A percentile compares a stretch with the other conserved stretches of the same genome.
Conservation (phyloP, 2,797 vertebrate species). For the Rhabdomys pumilio region DNA sequence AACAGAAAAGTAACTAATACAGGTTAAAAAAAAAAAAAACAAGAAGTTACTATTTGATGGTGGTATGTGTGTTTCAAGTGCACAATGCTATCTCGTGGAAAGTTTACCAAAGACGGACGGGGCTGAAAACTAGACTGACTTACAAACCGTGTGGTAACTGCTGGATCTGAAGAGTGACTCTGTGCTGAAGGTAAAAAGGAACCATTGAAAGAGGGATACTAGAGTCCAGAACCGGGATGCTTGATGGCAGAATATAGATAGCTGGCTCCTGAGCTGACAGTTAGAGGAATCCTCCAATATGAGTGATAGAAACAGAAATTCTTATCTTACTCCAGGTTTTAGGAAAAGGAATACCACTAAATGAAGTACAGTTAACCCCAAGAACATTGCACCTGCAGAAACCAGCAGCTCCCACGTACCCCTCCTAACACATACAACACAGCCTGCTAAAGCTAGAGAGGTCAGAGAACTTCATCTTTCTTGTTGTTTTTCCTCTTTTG, state of each 20-base stretch:
- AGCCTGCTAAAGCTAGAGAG: background rate
- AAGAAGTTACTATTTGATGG: background rate
- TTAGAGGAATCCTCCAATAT: background rate
- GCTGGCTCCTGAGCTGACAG: background rate
- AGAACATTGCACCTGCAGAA: background rate
- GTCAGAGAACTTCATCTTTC: background rate
- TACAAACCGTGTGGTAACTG: background rate
- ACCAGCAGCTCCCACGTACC: background rate
- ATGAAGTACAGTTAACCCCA: background rate
- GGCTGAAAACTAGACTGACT: background rate
- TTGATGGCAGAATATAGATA: background rate
- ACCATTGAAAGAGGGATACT: background rate
- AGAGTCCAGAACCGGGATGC: background rate
- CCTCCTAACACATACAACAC: background rate
- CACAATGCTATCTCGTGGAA: background rate
- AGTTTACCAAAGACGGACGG: background rate
- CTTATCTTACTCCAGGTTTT: background rate
- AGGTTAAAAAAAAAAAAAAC: background rate
- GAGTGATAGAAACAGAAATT: background rate
- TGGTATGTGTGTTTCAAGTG: background rate
- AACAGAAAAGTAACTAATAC: background rate
- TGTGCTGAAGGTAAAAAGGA: background rate
- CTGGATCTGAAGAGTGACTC: background rate
- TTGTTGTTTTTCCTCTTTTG: too few species aligned
- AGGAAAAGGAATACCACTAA: background rate